These are phyloP conservation scores for Philonicus albiceps DNA, from an alignment of 2,888 invertebrate genomes.

Conservation along the genomic window DNA sequence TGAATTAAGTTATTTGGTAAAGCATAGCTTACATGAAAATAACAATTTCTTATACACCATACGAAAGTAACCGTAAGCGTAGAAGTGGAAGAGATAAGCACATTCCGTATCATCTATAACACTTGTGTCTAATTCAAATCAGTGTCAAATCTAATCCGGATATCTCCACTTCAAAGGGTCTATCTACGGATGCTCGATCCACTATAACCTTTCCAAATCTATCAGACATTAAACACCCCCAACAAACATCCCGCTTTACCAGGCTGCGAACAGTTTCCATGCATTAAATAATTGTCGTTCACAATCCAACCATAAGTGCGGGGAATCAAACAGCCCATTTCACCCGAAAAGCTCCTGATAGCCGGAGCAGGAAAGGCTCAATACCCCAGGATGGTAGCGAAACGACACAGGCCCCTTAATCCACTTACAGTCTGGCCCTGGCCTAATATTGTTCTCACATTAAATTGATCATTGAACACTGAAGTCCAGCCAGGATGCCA, in stretches of 20 bases:
- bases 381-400: not conserved
- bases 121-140: not conserved
- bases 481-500: conserved; percentile 20
- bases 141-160: not conserved
- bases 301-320: conserved; percentile 12
- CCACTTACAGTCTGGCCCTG: conserved; percentile 42
- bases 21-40: too few species aligned
- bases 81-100: not conserved
- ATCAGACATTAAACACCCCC: not conserved
- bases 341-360: not conserved
- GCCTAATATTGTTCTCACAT: conserved; percentile 62
- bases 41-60: too few species aligned
- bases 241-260: not conserved
- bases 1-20: too few species aligned
- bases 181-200: not conserved
- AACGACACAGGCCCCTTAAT: conserved; percentile 21
- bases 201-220: not conserved
- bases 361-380: not conserved
- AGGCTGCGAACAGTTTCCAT: not conserved
- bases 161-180: not conserved
- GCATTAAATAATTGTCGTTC: conserved; percentile 21
- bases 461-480: conserved; percentile 62
- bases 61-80: not conserved
- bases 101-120: not conserved
- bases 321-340: conserved; percentile 37